Base-by-base conservation (phyloP, 2,888 invertebrate species). In the Ypsolopha scabrella region DNA sequence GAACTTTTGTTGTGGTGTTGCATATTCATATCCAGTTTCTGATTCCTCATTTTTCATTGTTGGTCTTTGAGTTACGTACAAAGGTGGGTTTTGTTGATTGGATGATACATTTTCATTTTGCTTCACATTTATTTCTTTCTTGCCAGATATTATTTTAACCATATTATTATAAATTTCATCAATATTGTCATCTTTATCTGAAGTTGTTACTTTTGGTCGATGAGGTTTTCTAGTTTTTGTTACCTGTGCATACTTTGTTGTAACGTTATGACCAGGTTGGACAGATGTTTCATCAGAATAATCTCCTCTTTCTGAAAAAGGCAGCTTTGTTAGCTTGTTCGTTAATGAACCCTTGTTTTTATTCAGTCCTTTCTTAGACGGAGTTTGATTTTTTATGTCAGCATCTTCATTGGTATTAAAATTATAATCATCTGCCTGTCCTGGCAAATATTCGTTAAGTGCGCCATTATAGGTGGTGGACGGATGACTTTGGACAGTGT, bases 21-120 rank as follows among this genome's bases (percentile, higher is more conserved):
- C 54, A 51, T 69, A 67, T 33, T 65, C 55, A 52, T 68, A 68
- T 14, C 67, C 68, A 4, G 43, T 13, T 43, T 41, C 47, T 47
- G 14, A 9, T 2, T 35, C 35, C 4, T 11, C 34, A 35, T 46
- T n/a, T 33, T n/a, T 11, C 6, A 9, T 14, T 8, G 37, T 9
- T 1, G 37, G 1, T 14, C 13, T 47, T 47, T 37, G n/a, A 37
- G 47, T 47, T 14, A 14, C 13, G 33, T 45, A 24, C 24, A 24
- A 24, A 24, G 24, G 2, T 45, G 45, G 9, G 14, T 13, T 13
- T 0, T 1, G 47, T 35, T 46, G 33, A 7, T 8, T 33, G 7
- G 11, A 35, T 11, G 46, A 14, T 4, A 9, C 4, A 24, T 24
- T 34, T 33, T 24, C 34, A 11, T 35, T 33, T 46, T 34, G 46